Base-by-base conservation (phyloP, 2,888 invertebrate genomes). In the Limnephilus auricula region DNA sequence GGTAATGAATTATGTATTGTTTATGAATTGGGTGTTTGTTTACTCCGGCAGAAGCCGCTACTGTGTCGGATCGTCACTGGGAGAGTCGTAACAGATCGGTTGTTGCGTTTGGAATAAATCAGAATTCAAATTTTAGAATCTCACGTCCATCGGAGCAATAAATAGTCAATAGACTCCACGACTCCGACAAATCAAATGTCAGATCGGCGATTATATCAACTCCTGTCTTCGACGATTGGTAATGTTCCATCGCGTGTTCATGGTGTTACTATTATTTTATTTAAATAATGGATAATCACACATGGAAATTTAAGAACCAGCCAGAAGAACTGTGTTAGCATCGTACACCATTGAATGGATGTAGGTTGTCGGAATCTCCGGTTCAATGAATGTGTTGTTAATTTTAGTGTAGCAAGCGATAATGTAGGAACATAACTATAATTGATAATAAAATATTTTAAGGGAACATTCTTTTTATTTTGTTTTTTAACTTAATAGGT, bases 181-280 rank as follows among this genome's bases (percentile, higher is more conserved):
- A 65, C 87, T 89, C 89, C 89, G 91, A 92, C 91, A 91, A 93
- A 92, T 92, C 92, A 92, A 65, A 90, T 89, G 89, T 90, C 91
- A 89, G 90, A 87, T 90, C 90, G 32, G 82, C 79, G 89, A 92
- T 89, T 79, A 90, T 50, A 89, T 85, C 85, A 83, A 84, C 6
- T 79, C 80, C 25, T 80, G 80, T 18, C 12, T 45, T 79, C n/a
- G 25, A 1, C 65, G n/a, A n/a, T 78, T 34, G 32, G 87, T 30
- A 89, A n/a, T 40, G 37, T 37, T 89, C 78, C 79, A 40, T 12
- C 79, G 89, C 34, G 15, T 79, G 89, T 89, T 85, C 85, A 85
- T 37, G 30, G 40, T 40, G 85, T 85, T 45, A n/a, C 82, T 65
- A 65, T 65, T 65, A 65, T 65, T 65, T 65, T 65, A n/a, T 65